A percentile compares a stretch with the other conserved stretches of the same genome.
Evolutionary conservation across 2,113 vertebrate genomes (phyloP).

Genomic region (Sigmodon hispidus): DNA sequence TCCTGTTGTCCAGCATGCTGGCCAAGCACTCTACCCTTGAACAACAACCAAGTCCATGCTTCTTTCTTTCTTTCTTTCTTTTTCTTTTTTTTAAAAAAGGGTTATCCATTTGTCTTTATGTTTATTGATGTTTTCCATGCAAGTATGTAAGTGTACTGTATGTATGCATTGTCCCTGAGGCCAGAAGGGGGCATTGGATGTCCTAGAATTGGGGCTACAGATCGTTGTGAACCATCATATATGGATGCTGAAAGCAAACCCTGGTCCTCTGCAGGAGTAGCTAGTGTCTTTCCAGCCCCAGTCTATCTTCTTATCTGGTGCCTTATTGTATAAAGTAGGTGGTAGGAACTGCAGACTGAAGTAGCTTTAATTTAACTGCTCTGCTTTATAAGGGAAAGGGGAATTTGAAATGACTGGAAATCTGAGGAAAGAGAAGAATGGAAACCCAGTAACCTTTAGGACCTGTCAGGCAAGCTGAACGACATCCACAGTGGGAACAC

Average conservation of each 20-base stretch:
- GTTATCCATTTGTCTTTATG: background rate
- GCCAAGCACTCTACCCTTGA: background rate
- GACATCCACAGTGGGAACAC: background rate
- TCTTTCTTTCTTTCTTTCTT: no score
- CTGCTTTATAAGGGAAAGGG: background rate
- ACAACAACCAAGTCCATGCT: background rate
- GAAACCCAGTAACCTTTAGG: background rate
- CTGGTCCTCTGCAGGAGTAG: background rate
- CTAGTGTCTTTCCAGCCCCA: background rate
- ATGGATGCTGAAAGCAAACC: background rate
- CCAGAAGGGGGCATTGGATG: background rate
- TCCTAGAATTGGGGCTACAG: background rate
- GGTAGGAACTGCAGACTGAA: background rate
- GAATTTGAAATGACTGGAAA: conserved; percentile 3
- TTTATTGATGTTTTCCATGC: background rate
- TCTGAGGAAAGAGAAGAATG: background rate
- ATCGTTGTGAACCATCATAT: background rate
- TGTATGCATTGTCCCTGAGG: background rate
- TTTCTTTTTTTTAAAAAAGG: no score
- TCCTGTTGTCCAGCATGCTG: background rate
- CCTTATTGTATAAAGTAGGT: background rate
- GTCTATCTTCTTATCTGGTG: background rate
- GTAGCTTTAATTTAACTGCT: background rate
- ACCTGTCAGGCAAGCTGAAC: background rate
- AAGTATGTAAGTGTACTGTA: background rate